Conservation (phyloP, 1,140 invertebrate genomes). For the Goniozus legneri region DNA sequence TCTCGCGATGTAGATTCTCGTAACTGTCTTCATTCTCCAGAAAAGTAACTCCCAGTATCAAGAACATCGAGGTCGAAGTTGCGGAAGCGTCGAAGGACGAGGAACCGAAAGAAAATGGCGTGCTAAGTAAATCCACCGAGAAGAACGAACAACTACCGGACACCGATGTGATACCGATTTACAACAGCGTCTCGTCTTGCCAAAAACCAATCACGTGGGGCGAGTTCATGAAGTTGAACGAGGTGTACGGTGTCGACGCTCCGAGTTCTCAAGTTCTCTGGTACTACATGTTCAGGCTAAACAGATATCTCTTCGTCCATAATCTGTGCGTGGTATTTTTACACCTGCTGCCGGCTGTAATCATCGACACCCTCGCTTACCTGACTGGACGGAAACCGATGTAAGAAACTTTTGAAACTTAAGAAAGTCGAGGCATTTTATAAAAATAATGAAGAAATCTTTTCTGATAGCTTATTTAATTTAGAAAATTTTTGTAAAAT, state of each 20-base stretch:
- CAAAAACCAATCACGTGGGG: slow-evolving; percentile 61
- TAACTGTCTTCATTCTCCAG: background rate
- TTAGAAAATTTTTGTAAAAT: too few relatives aligned
- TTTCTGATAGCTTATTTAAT: background rate
- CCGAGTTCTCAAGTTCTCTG: slow-evolving; percentile 53
- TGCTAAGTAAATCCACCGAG: too few relatives aligned
- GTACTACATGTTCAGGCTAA: slow-evolving; percentile 55
- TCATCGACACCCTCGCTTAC: slow-evolving; percentile 36
- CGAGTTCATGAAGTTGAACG: slow-evolving; percentile 53
- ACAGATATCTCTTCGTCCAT: slow-evolving; percentile 50
- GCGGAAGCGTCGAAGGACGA: too few relatives aligned
- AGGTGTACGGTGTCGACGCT: slow-evolving; percentile 39
- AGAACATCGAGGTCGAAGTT: too few relatives aligned
- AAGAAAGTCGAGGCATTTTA: too few relatives aligned
- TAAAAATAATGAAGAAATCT: background rate
- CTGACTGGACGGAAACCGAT: slow-evolving; percentile 45
- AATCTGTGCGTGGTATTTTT: slow-evolving; percentile 46
- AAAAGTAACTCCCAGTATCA: background rate
- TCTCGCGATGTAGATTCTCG: too few relatives aligned
- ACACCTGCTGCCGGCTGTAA: slow-evolving; percentile 45
- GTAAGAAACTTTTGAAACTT: slow-evolving; percentile 39
- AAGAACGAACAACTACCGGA: slow-evolving; percentile 27
- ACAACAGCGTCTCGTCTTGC: slow-evolving; percentile 59
- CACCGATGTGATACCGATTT: slow-evolving; percentile 39
- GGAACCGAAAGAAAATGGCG: background rate